These are phyloP conservation scores for Ditylenchus dipsaci DNA, from an alignment of 1,140 invertebrate species.

Conservation along the genomic window DNA sequence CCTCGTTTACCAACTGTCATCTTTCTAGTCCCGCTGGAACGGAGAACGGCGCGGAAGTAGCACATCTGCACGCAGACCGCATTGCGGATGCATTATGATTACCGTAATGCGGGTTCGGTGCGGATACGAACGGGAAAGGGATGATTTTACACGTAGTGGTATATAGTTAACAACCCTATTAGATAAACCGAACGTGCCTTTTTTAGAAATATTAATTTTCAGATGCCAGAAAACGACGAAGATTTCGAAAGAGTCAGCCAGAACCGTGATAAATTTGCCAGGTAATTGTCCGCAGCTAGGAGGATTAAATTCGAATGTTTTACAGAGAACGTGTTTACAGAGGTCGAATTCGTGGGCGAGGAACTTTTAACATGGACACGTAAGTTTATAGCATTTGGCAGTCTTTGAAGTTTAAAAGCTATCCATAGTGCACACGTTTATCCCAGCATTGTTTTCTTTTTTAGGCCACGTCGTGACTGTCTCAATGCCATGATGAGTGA, in stretches of 20 bases:
- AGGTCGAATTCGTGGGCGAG: constrained; percentile 1
- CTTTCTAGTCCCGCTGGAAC: too few relatives aligned
- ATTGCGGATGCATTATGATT: too few relatives aligned
- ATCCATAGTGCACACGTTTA: background rate
- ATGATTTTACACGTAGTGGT: too few relatives aligned
- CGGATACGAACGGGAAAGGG: too few relatives aligned
- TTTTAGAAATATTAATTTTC: background rate
- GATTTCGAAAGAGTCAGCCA: background rate
- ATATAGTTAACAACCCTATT: too few relatives aligned
- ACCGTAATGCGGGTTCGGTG: too few relatives aligned
- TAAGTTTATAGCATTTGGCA: background rate
- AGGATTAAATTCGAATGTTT: too few relatives aligned
- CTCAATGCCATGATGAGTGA: constrained; percentile 51
- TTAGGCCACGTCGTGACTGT: background rate
- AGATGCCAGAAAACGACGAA: constrained; percentile 1
- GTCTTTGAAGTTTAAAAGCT: background rate
- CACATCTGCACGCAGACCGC: too few relatives aligned
- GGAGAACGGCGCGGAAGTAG: too few relatives aligned
- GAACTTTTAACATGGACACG: background rate
- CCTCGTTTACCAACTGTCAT: too few relatives aligned
- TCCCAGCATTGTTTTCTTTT: background rate
- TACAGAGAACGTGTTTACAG: background rate
- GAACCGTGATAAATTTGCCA: constrained; percentile 3
- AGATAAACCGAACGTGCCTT: too few relatives aligned
- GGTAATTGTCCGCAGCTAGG: too few relatives aligned